Evolutionary conservation across 2,113 vertebrate species (phyloP), one percentile per base, ranked within the genome.

Genomic region (Ochotona princeps): DNA sequence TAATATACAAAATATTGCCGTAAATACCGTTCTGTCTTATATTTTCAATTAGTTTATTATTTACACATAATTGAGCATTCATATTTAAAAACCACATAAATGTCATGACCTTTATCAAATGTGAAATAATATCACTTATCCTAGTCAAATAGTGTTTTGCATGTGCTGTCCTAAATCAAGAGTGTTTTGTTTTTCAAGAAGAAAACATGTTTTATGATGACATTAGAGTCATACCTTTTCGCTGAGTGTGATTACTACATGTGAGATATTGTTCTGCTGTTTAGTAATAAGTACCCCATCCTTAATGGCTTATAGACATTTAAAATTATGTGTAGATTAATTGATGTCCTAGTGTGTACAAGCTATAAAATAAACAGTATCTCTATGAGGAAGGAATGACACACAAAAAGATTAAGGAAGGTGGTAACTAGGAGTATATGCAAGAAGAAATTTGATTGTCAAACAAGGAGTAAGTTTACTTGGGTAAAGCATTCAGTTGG

Each of bases 121-220:
- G 30, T 57, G n/a, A 81, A 86, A 47, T 61, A 57, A 18, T 1
- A 32, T 35, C 18, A 89, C 79, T 75, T 89, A 8, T 83, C 10
- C 72, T 49, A 85, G 7, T 54, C 20, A 73, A 66, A 90, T 1
- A n/a, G 2, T 54, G 2, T 89, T 94, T 83, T 72, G 0, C 9
- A 35, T 83, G 70, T 5, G 70, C 0, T n/a, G 9, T 85, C 20
- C 44, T 82, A 83, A 87, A 81, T 72, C 17, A 92, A 60, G 35
- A 89, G 61, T 82, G 26, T 1, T 65, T 82, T 75, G 51, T 78
- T 79, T 81, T 20, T 73, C 57, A 89, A 72, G 47, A 93, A 87
- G 61, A 51, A 65, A 17, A 25, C 5, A 0, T 69, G 51, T 49
- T 60, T 85, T 20, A 63, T 76, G 70, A 74, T 70, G 30, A 86